A percentile compares a stretch with the other conserved stretches of the same genome.
These are phyloP conservation scores for Antheraea mylitta DNA, from an alignment of 1,140 invertebrate species.

Conservation along the genomic window DNA sequence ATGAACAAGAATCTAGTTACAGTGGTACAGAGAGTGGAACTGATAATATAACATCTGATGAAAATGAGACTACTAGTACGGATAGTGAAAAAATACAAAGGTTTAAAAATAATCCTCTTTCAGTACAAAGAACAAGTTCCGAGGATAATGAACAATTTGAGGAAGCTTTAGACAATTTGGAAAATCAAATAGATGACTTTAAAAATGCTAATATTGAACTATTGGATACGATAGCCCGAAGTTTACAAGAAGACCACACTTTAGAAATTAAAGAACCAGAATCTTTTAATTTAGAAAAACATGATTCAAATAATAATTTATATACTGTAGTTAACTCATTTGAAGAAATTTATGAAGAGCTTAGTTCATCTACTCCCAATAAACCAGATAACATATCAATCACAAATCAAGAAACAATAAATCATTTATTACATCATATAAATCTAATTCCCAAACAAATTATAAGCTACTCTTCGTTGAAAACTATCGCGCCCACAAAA, in stretches of 20 bases:
- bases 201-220: constrained; percentile 63
- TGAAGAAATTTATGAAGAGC: constrained; percentile 70
- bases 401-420: constrained; percentile 7
- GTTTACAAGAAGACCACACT: constrained; percentile 59
- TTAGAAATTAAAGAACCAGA: constrained; percentile 36
- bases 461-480: constrained; percentile 30
- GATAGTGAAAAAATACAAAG: constrained; percentile 24
- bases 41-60: constrained; percentile 61
- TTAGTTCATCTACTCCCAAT: constrained; percentile 26
- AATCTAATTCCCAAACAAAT: constrained; percentile 30
- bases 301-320: constrained; percentile 64
- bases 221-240: constrained; percentile 63
- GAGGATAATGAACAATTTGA: constrained; percentile 75
- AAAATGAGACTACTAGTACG: constrained; percentile 52
- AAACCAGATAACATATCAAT: constrained; percentile 14
- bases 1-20: constrained; percentile 78
- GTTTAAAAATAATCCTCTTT: not conserved
- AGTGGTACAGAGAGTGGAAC: constrained; percentile 55
- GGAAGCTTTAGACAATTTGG: constrained; percentile 71
- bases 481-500: constrained; percentile 29
- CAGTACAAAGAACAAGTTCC: constrained; percentile 64
- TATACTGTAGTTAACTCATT: constrained; percentile 58
- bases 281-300: constrained; percentile 13
- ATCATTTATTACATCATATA: constrained; percentile 9
- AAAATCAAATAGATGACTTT: constrained; percentile 58